phyloP scores from a whole-genome alignment of 1,140 invertebrate species.

The Dinoponera quadriceps region DNA sequence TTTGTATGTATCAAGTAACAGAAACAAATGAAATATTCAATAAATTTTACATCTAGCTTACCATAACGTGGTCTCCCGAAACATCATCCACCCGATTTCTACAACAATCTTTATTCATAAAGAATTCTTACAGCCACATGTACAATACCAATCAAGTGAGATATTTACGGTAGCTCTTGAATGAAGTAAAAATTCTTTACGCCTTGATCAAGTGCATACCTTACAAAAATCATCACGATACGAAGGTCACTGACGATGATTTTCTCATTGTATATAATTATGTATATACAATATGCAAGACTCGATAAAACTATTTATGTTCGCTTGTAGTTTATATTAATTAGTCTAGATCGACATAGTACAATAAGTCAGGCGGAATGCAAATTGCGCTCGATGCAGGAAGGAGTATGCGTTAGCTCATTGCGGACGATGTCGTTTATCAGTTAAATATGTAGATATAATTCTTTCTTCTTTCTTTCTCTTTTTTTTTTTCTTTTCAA shows the following conservation, averaged over 20 bases:
- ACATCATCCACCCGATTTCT: slow-evolving; percentile 74
- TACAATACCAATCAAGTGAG: slow-evolving; percentile 83
- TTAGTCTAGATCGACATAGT: slow-evolving; percentile 76
- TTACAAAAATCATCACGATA: slow-evolving; percentile 83
- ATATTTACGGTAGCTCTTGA: slow-evolving; percentile 80
- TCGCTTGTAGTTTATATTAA: slow-evolving; percentile 76
- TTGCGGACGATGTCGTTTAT: slow-evolving; percentile 62
- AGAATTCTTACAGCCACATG: slow-evolving; percentile 84
- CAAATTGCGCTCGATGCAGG: slow-evolving; percentile 70
- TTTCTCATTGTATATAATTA: slow-evolving; percentile 83
- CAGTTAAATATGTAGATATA: slow-evolving; percentile 40
- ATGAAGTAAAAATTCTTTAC: slow-evolving; percentile 83
- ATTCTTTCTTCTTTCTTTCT: not conserved
- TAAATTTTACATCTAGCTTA: slow-evolving; percentile 19
- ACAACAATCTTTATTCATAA: slow-evolving; percentile 85
- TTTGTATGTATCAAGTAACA: not conserved
- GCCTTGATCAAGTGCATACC: slow-evolving; percentile 79
- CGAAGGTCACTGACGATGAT: slow-evolving; percentile 80
- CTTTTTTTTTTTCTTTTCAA: not conserved
- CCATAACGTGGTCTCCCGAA: not conserved
- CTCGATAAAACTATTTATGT: slow-evolving; percentile 78
- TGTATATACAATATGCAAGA: slow-evolving; percentile 83
- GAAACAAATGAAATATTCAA: slow-evolving; percentile 7
- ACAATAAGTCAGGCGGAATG: slow-evolving; percentile 79
- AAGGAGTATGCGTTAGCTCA: slow-evolving; percentile 66